Evolutionary conservation across 92 coral and sea anemone genomes (phyloP), one percentile per base, ranked within the genome.

Genomic region (Chrysogorgia sp.): DNA sequence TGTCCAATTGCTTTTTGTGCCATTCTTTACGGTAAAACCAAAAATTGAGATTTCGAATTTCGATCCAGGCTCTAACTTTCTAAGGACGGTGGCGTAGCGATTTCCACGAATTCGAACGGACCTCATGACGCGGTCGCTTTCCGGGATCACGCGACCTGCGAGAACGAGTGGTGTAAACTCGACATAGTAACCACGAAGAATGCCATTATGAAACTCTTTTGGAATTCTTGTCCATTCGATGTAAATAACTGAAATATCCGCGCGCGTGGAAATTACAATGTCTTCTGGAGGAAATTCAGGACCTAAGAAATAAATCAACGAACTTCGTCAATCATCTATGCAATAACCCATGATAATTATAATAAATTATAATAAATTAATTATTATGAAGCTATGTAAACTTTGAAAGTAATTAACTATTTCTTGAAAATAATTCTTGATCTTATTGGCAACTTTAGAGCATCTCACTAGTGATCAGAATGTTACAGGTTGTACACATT

Each of bases 131-230:
- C 58, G 67, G 32, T 76, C 37, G 0, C 29, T 57, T 8, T 45
- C 31, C 0, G 59, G 70, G 12, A 76, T 49, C 1, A 48, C 58
- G 19, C 60, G 71, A 10, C 81, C 69, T 8, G 81, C 81, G 24
- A 63, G 13, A n/a, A 76, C 70, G 10, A 62, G 30, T 1, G 71
- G 57, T 5, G 55, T 58, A 34, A 33, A 76, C 26, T 76, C 67
- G 24, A 76, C n/a, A 32, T 58, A 63, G 41, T 76, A 76, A 24
- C 81, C 81, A n/a, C 58, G 81, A 19, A 76, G 31, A 60, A 76
- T 40, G 34, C 81, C 81, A 34, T 76, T 76, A 30, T 40, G 31
- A 48, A 43, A 47, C 55, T 60, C 37, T 21, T 29, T 5, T 1
- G 81, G 71, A 15, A 76, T 63, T 76, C 58, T 60, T 20, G 29